These are phyloP conservation scores for Dermatophagoides farinae DNA, from an alignment of 1,140 invertebrate genomes.

Conservation along the genomic window DNA sequence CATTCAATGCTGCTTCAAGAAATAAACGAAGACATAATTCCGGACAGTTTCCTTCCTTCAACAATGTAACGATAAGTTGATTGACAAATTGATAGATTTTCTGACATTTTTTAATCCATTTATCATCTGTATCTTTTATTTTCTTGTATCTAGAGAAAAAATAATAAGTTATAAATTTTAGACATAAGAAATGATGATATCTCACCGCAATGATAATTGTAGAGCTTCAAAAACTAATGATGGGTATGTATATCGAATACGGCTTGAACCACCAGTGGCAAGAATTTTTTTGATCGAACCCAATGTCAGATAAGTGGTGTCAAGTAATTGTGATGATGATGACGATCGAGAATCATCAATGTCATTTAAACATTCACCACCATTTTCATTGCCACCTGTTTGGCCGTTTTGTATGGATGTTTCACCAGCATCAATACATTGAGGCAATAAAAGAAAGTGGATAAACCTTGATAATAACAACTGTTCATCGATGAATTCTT, in stretches of 20 bases:
- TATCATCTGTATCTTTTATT: conserved; percentile 23
- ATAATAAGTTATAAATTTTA: not conserved
- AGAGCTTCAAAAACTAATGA: conserved; percentile 89
- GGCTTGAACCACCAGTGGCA: conserved; percentile 56
- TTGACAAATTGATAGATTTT: conserved; percentile 97
- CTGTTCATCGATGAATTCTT: conserved; percentile 95
- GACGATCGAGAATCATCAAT: not conserved
- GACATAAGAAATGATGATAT: conserved; percentile 24
- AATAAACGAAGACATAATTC: conserved; percentile 81
- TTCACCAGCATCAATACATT: conserved; percentile 7
- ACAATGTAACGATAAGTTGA: conserved; percentile 63
- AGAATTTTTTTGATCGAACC: conserved; percentile 66
- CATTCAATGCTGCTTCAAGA: conserved; percentile 78
- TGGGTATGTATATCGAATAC: conserved; percentile 80
- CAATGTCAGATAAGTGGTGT: conserved; percentile 44
- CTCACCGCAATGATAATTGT: conserved; percentile 42
- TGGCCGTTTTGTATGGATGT: too few species aligned
- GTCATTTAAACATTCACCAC: not conserved
- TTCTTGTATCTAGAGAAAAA: conserved; percentile 5
- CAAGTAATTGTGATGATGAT: conserved; percentile 13
- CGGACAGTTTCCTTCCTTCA: conserved; percentile 58
- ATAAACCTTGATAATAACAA: conserved; percentile 69
- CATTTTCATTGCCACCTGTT: not conserved
- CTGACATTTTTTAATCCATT: conserved; percentile 94
- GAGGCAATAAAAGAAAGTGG: conserved; percentile 44